Conservation (phyloP, 2,113 vertebrate genomes). For the Apus apus region DNA sequence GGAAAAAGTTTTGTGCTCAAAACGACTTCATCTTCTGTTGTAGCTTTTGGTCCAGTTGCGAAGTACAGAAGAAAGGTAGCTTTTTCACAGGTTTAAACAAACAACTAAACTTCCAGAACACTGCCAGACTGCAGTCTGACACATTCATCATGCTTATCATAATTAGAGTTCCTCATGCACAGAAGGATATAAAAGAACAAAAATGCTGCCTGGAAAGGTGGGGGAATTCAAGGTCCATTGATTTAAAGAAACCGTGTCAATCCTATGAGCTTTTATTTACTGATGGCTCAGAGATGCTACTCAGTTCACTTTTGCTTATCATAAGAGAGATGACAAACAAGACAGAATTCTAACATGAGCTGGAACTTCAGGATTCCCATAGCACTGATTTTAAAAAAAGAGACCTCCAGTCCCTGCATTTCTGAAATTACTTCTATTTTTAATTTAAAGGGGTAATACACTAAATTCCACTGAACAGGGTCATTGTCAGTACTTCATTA, state of each 20-base stretch:
- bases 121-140: not conserved
- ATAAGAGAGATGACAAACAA: not conserved
- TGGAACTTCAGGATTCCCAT: not conserved
- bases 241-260: not conserved
- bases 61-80: not conserved
- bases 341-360: not conserved
- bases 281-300: not conserved
- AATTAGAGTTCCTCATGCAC: not conserved
- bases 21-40: not conserved
- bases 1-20: not conserved
- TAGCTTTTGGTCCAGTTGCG: not conserved
- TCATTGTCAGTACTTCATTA: not conserved
- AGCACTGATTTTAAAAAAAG: not conserved
- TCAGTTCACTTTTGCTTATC: not conserved
- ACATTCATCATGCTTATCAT: not conserved
- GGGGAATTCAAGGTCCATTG: not conserved
- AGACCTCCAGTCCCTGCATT: fast-evolving
- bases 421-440: not conserved
- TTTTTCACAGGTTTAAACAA: not conserved
- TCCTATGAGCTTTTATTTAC: not conserved
- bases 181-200: not conserved
- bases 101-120: not conserved
- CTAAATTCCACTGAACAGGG: not conserved
- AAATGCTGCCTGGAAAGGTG: not conserved
- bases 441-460: not conserved